phyloP scores from a whole-genome alignment of 2,113 vertebrate species.

The Xiphorhynchus elegans region DNA sequence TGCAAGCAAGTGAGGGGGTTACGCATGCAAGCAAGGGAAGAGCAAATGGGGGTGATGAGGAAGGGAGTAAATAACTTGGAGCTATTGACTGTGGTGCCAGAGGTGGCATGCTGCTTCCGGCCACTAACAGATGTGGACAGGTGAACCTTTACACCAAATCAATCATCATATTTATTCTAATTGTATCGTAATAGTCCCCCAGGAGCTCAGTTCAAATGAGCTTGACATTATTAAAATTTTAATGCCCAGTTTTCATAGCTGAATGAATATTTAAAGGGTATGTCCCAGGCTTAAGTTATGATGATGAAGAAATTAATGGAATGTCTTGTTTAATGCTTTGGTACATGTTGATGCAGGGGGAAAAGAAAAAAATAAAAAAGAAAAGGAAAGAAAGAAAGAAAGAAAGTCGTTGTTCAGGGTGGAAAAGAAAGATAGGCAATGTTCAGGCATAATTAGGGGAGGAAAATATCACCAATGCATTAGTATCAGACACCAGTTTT shows the following conservation, averaged over 20 bases:
- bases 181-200: constrained; percentile 84
- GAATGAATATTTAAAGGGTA: constrained; percentile 90
- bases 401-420: background rate
- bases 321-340: constrained; percentile 86
- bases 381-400: background rate
- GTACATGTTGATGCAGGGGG: constrained; percentile 73
- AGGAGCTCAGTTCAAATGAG: constrained; percentile 85
- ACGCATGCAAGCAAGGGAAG: background rate
- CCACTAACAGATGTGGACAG: constrained; percentile 71
- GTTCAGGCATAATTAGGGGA: constrained; percentile 50
- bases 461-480: background rate
- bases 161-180: constrained; percentile 87
- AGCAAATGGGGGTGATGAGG: background rate
- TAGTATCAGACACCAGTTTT: background rate
- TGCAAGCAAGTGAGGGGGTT: rapidly evolving
- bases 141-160: constrained; percentile 78
- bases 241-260: constrained; percentile 89
- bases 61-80: constrained; percentile 24
- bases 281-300: constrained; percentile 83
- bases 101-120: background rate
- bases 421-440: constrained; percentile 2
- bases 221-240: constrained; percentile 92
- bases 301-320: constrained; percentile 89
- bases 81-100: background rate
- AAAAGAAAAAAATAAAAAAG: background rate